Percentiles rank a stretch among this genome's conserved stretches.
Conservation (phyloP, 2,888 invertebrate species). For the Ashinkailepas kermadecensis region DNA sequence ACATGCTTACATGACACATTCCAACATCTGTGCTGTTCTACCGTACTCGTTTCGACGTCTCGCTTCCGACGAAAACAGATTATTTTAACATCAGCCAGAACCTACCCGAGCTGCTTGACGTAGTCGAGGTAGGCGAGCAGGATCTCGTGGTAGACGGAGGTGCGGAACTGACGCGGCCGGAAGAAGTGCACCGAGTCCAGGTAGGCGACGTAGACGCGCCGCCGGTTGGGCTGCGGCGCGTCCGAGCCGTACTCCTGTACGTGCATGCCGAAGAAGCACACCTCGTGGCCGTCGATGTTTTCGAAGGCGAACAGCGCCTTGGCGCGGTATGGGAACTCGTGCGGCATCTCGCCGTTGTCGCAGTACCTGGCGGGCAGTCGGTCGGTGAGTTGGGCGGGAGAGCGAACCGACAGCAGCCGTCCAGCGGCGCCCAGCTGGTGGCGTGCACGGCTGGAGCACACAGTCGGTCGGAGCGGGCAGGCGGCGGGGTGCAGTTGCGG, state of each 20-base stretch:
- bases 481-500: too few species aligned
- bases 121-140: conserved; percentile 97
- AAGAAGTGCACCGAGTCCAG: conserved; percentile 99
- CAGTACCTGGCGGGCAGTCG: too few species aligned
- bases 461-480: too few species aligned
- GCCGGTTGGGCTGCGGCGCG: conserved; percentile 86
- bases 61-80: too few species aligned
- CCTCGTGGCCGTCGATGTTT: conserved; percentile 96
- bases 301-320: conserved; percentile 99
- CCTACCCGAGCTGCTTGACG: conserved; percentile 92
- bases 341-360: conserved; percentile 73
- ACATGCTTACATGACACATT: too few species aligned
- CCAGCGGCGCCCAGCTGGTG: too few species aligned
- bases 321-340: conserved; percentile 92
- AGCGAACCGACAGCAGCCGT: too few species aligned
- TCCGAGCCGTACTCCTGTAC: conserved; percentile 99
- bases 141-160: conserved; percentile 99
- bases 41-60: too few species aligned
- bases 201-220: conserved; percentile 98
- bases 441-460: too few species aligned
- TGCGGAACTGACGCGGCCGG: conserved; percentile 90
- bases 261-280: conserved; percentile 99
- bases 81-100: too few species aligned
- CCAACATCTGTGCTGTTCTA: too few species aligned
- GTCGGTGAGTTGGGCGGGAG: too few species aligned